Evolutionary conservation across 2,113 vertebrate genomes (phyloP), one percentile per base, ranked within the genome.

Genomic region (Lates calcarifer): DNA sequence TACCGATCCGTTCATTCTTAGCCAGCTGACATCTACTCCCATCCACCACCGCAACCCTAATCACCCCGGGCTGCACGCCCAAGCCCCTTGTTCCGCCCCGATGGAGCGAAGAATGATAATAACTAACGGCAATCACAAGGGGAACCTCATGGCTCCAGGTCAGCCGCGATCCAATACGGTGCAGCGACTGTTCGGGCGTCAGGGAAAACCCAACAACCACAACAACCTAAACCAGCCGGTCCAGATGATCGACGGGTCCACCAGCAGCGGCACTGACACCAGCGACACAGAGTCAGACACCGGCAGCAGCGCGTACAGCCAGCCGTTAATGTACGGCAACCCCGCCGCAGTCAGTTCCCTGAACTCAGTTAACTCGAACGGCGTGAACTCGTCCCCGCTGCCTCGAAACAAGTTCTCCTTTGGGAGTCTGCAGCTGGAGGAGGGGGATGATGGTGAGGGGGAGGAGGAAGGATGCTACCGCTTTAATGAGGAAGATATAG

Each of bases 1-100:
- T 29, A 97, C 97, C 0, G 95, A 98, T 57, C 97, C 97, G 0
- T 96, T 97, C 81, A 95, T 98, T 74, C 95, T 98, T 18, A 98
- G 97, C 89, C 96, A 96, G 84, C 62, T 96, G 7, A 91, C 94
- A 0, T 95, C 95, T 28, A 94, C 94, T 0, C 94, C 95, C 0
- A 67, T 87, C 74, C 91, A 68, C 64, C 91, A 22, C 73, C 87
- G n/a, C 22, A 84, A 70, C 73, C 33, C 41, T 0, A 86, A 45
- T 60, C 77, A 15, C 84, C 64, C 65, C 81, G 90, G 87, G 84
- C 31, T 0, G 35, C 87, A 2, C 4, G 71, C 43, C 29, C 85
- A 78, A 22, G 68, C 89, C 0, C 93, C 93, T 0, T 84, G 82
- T 18, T 93, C 85, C 14, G 90, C 94, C n/a, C 93, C 91, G 12